These are phyloP conservation scores for Carposina sasakii DNA, from an alignment of 1,140 invertebrate species.

Conservation along the genomic window DNA sequence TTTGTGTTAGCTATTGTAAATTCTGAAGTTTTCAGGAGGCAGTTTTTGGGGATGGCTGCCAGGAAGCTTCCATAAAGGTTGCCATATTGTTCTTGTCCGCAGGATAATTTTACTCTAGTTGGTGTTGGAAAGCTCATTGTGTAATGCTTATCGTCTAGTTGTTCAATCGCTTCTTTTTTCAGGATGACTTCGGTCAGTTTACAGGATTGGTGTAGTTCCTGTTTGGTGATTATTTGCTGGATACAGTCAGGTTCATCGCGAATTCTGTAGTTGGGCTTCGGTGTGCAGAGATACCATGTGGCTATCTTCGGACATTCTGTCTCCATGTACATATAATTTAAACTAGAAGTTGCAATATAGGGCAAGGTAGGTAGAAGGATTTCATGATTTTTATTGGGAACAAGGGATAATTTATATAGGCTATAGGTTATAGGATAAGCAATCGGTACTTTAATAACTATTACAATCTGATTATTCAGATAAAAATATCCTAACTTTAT, in stretches of 20 bases:
- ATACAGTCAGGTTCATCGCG: constrained; percentile 10
- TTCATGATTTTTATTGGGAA: too few species aligned
- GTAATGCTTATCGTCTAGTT: constrained; percentile 18
- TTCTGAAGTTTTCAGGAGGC: too few species aligned
- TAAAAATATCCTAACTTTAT: too few species aligned
- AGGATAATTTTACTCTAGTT: constrained; percentile 14
- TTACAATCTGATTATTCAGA: too few species aligned
- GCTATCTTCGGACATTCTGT: constrained; percentile 24
- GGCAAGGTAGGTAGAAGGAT: constrained; percentile 14
- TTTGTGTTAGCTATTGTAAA: too few species aligned
- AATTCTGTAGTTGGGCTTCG: constrained; percentile 2
- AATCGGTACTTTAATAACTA: too few species aligned
- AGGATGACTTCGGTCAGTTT: constrained; percentile 11
- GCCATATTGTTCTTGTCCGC: constrained; percentile 12
- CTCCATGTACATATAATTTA: constrained; percentile 22
- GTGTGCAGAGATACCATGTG: constrained; percentile 15
- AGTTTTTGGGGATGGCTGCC: too few species aligned
- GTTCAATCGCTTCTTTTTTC: constrained; percentile 12
- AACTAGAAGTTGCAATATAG: constrained; percentile 17
- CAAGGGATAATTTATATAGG: too few species aligned
- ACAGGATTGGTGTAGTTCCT: constrained; percentile 11
- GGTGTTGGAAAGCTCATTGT: constrained; percentile 14
- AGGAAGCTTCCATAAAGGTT: too few species aligned
- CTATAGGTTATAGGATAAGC: too few species aligned
- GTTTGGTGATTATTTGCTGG: constrained; percentile 9